Percentiles rank a stretch among this genome's conserved stretches.
phyloP scores from a whole-genome alignment of 2,888 invertebrate genomes.

The Eupithecia tripunctaria region DNA sequence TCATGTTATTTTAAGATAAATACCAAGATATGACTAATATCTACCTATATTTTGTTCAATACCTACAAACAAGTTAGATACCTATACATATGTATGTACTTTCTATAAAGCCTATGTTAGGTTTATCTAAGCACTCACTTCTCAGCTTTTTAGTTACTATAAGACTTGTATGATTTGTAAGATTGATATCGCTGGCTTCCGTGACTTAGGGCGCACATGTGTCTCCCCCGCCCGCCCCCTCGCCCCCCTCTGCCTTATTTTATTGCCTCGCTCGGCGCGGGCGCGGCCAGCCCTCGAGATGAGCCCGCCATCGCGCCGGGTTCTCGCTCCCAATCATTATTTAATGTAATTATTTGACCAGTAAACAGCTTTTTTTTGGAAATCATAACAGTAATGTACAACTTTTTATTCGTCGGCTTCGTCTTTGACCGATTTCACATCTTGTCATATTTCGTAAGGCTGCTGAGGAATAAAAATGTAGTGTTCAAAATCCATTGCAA shows the following conservation, averaged over 20 bases:
- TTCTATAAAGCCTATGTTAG: no score
- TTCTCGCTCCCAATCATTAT: conserved; percentile 77
- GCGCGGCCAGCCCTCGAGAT: conserved; percentile 74
- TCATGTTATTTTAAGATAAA: neutral
- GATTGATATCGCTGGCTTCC: conserved; percentile 50
- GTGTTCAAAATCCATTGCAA: conserved; percentile 1
- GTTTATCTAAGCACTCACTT: no score
- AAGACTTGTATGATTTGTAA: no score
- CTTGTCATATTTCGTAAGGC: conserved; percentile 45
- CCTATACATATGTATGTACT: no score
- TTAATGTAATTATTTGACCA: conserved; percentile 80
- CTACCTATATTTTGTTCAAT: no score
- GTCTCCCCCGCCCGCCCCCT: conserved; percentile 31
- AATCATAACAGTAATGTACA: conserved; percentile 70
- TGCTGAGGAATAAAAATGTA: neutral
- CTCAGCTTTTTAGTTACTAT: no score
- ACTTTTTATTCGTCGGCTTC: conserved; percentile 62
- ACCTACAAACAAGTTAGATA: no score
- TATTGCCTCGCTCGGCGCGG: conserved; percentile 58
- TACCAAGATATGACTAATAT: no score
- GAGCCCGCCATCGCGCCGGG: conserved; percentile 68
- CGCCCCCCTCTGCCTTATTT: conserved; percentile 45
- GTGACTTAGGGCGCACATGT: conserved; percentile 30
- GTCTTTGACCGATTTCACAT: conserved; percentile 52
- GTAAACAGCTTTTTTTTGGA: conserved; percentile 70